A percentile compares a stretch with the other conserved stretches of the same genome.
Evolutionary conservation across 2,888 invertebrate species (phyloP).

Genomic region (Agonopterix subpropinquella): DNA sequence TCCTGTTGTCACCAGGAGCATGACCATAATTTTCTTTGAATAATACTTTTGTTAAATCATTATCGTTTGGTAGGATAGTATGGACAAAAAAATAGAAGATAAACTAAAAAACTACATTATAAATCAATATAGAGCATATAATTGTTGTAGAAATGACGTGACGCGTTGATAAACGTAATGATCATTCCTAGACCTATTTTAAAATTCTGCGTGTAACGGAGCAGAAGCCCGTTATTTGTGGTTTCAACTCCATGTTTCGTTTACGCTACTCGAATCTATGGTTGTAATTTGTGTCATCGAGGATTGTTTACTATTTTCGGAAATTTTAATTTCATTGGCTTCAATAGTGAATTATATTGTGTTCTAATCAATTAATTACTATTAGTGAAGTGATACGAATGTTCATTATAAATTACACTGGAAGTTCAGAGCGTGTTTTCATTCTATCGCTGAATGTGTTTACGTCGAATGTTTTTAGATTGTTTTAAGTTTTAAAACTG

Average conservation of each 20-base stretch:
- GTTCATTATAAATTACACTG: slow-evolving; percentile 1
- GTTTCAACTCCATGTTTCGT: slow-evolving; percentile 33
- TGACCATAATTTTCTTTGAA: too few relatives aligned
- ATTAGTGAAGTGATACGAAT: slow-evolving; percentile 13
- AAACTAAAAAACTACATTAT: too few relatives aligned
- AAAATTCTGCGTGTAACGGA: slow-evolving; percentile 32
- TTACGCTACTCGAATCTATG: slow-evolving; percentile 67
- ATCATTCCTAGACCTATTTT: background rate
- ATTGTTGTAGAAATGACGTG: too few relatives aligned
- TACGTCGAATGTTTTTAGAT: slow-evolving; percentile 50
- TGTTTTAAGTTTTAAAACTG: slow-evolving; percentile 38
- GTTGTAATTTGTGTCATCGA: slow-evolving; percentile 63
- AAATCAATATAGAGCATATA: too few relatives aligned
- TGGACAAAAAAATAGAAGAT: too few relatives aligned
- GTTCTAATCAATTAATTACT: slow-evolving; percentile 16
- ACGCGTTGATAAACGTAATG: too few relatives aligned
- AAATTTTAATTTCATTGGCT: slow-evolving; percentile 18
- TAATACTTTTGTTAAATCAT: too few relatives aligned
- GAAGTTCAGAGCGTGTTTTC: background rate
- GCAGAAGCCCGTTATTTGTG: slow-evolving; percentile 57
- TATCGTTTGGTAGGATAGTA: too few relatives aligned
- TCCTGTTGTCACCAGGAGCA: too few relatives aligned
- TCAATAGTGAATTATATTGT: slow-evolving; percentile 21
- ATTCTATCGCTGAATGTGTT: slow-evolving; percentile 47
- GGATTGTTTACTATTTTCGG: slow-evolving; percentile 70